Conservation (phyloP, 2,888 invertebrate genomes). For the Drosophila sordidula region DNA sequence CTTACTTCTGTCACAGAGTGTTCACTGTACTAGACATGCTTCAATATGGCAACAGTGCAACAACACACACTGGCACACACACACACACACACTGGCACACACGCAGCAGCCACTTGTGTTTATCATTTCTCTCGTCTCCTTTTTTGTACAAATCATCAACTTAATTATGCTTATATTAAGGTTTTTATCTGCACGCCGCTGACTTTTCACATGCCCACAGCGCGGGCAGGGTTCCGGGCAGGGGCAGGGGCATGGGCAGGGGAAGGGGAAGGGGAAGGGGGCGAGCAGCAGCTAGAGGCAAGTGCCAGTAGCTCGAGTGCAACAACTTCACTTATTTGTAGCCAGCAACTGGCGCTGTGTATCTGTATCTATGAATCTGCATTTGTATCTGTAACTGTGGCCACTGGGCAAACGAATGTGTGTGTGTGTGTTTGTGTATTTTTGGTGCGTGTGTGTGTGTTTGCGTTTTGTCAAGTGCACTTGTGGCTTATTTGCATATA, state of each 20-base stretch:
- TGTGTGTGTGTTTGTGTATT: constrained; percentile 1
- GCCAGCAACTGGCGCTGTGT: constrained; percentile 56
- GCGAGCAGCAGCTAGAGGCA: constrained; percentile 52
- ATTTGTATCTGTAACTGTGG: constrained; percentile 49
- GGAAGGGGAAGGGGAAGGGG: background rate
- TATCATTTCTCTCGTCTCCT: constrained; percentile 70
- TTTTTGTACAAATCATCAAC: constrained; percentile 82
- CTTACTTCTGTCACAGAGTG: constrained; percentile 5
- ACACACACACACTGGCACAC: constrained; percentile 8
- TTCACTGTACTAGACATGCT: constrained; percentile 39
- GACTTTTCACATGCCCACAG: constrained; percentile 71
- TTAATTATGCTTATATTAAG: constrained; percentile 82
- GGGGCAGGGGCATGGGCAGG: background rate
- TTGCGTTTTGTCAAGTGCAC: constrained; percentile 79
- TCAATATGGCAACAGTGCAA: constrained; percentile 40
- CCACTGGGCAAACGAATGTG: constrained; percentile 27
- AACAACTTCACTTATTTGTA: constrained; percentile 81
- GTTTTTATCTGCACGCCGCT: constrained; percentile 75
- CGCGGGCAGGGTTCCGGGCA: background rate
- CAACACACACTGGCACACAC: constrained; percentile 21
- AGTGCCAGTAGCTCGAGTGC: constrained; percentile 79
- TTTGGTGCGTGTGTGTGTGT: constrained; percentile 22
- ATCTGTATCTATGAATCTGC: constrained; percentile 52
- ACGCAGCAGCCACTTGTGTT: constrained; percentile 62
- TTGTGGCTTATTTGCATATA: constrained; percentile 82